Evolutionary conservation across 35 echinoderm and acorn worm species (phyloP).

Genomic region (Lytechinus variegatus): DNA sequence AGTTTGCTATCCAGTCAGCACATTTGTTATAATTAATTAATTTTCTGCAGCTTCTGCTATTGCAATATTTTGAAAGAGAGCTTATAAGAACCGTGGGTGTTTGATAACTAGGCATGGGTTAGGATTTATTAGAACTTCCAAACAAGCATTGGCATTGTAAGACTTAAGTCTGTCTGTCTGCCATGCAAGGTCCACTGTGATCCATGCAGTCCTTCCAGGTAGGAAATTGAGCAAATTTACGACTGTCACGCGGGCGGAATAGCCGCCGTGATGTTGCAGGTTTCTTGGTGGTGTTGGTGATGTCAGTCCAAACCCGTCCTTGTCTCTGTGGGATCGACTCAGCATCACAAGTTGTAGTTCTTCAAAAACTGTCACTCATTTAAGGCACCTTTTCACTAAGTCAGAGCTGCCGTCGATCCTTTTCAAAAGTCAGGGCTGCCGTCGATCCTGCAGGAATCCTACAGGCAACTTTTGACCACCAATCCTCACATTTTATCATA

Average conservation of each 20-base stretch:
- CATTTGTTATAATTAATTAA: no score
- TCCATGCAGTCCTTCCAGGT: background rate
- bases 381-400: background rate
- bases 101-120: no score
- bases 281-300: background rate
- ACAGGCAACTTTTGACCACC: no score
- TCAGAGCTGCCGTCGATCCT: no score
- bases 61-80: no score
- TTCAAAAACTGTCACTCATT: background rate
- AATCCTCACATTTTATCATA: no score
- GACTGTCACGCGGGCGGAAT: conserved; percentile 33
- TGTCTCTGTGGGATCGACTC: background rate
- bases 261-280: conserved; percentile 16
- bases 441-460: no score
- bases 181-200: background rate
- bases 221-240: conserved; percentile 52
- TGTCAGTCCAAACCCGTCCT: background rate
- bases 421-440: no score
- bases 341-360: background rate
- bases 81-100: no score
- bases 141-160: background rate
- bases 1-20: no score
- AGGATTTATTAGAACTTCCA: no score
- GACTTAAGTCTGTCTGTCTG: background rate
- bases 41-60: no score